Conservation (phyloP, 2,113 vertebrate genomes). For the Pagrus major region DNA sequence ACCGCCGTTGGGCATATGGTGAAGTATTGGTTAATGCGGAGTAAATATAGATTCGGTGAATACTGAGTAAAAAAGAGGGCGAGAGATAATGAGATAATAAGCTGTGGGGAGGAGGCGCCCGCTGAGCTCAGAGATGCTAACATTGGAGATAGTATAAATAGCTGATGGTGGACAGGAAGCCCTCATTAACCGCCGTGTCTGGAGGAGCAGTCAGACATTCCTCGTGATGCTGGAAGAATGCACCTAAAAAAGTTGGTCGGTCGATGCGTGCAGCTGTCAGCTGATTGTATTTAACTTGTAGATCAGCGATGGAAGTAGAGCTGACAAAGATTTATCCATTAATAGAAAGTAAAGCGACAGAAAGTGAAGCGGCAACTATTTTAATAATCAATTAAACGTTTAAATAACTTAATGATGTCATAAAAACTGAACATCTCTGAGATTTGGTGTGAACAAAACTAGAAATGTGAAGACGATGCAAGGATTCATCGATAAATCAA, state of each 20-base stretch:
- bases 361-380: no score
- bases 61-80: slow-evolving; percentile 3
- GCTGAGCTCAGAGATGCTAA: slow-evolving; percentile 54
- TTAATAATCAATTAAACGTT: no score
- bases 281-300: neutral
- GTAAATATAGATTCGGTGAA: neutral
- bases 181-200: slow-evolving; percentile 57
- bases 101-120: slow-evolving; percentile 34
- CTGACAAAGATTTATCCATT: no score
- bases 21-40: neutral
- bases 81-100: slow-evolving; percentile 32
- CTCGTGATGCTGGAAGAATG: slow-evolving; percentile 20
- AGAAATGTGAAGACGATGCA: no score
- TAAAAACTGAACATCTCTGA: no score
- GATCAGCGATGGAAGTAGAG: neutral
- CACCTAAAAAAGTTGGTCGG: slow-evolving; percentile 4
- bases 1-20: neutral
- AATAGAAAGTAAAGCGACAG: no score
- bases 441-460: no score
- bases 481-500: no score
- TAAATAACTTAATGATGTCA: no score
- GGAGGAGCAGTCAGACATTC: slow-evolving; percentile 35
- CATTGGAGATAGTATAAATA: slow-evolving; percentile 46
- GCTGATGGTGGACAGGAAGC: slow-evolving; percentile 33
- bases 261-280: neutral